Evolutionary conservation across 2,888 invertebrate species (phyloP), one percentile per base, ranked within the genome.

Genomic region (Leistus spinibarbis): DNA sequence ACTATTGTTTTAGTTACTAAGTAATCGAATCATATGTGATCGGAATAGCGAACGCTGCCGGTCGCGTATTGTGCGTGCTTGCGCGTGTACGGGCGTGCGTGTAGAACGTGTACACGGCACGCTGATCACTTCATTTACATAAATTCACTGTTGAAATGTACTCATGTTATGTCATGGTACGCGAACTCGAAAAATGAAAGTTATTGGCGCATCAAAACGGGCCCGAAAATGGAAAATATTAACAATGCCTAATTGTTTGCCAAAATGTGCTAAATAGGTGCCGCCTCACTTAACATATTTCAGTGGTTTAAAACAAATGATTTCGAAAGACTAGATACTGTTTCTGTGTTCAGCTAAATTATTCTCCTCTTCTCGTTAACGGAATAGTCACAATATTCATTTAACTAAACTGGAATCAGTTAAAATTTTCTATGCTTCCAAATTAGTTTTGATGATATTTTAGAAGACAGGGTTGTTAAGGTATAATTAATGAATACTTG

Each of bases 121-220:
- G 40, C 7, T 40, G 40, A 40, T 40, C 40, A 13, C 40, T 40
- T 40, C 13, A 40, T 40, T 40, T 40, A 40, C 40, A 40, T 40
- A 40, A 40, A 40, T 40, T 40, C 40, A 40, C 40, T 40, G 40
- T 40, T 40, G 40, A 40, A 40, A 40, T 40, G 40, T 13, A 40
- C 40, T 40, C 40, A 40, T 10, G 73, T 73, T 73, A 73, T 67
- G 73, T 73, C 73, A 73, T 56, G 73, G 56, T 66, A 65, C 20
- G 17, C 66, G 73, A 64, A 64, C 67, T 23, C 54, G 67, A 67
- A 73, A 73, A 73, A 73, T 73, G 73, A 73, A 73, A 73, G 73
- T 73, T 73, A 73, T 53, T 73, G 73, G 73, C 73, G 73, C 73
- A 73, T 73, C 73, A 73, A 73, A 73, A 40, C 60, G 22, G 24